Conservation (phyloP, 2,113 vertebrate genomes). For the Vicugna pacos region DNA sequence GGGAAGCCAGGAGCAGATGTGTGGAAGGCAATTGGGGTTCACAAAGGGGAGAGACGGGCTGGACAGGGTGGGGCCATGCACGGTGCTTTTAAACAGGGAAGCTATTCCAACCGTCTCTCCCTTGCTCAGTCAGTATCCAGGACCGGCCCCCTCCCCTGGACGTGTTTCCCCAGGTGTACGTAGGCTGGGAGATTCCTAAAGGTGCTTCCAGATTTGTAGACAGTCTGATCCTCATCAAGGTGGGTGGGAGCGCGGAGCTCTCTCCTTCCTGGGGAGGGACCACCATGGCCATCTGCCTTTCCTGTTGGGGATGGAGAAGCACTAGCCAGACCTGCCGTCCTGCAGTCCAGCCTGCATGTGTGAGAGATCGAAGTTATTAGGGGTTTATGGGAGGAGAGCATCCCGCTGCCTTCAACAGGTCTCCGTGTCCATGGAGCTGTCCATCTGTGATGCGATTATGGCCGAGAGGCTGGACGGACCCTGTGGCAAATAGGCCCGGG, state of each 20-base stretch:
- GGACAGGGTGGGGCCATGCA: background rate
- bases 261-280: no score
- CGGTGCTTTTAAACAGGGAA: background rate
- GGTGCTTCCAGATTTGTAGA: background rate
- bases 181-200: background rate
- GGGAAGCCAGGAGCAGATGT: background rate
- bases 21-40: fast-evolving
- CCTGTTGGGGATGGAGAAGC: background rate
- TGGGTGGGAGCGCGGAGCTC: fast-evolving
- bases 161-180: background rate
- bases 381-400: no score
- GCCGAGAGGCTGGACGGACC: background rate
- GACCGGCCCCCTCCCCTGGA: background rate
- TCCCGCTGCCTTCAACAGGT: background rate
- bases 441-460: background rate
- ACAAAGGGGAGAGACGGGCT: background rate
- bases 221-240: background rate
- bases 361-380: fast-evolving
- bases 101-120: background rate
- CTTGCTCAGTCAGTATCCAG: background rate
- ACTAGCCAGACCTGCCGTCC: background rate
- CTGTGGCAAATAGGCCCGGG: fast-evolving
- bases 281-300: fast-evolving
- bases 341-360: background rate
- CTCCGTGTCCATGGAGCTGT: background rate